Conservation (phyloP, 2,113 vertebrate genomes). For the Henicopernis longicauda region DNA sequence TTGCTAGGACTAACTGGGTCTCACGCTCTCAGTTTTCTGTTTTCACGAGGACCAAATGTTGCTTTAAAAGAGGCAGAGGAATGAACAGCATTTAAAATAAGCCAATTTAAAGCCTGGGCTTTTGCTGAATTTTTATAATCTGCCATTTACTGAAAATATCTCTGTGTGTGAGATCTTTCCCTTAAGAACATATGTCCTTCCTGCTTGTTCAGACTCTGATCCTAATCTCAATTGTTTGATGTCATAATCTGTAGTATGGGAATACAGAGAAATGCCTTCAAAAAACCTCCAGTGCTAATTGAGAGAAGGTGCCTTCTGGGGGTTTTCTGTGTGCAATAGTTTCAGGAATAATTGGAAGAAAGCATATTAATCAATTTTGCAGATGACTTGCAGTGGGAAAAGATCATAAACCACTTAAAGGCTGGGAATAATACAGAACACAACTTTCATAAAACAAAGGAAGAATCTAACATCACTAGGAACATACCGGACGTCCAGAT, state of each 20-base stretch:
- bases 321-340: not conserved
- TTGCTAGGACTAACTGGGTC: not conserved
- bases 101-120: not conserved
- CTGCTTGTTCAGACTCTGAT: slow-evolving; percentile 47
- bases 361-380: slow-evolving; percentile 45
- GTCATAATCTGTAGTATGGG: slow-evolving; percentile 48
- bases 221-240: slow-evolving; percentile 55
- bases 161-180: slow-evolving; percentile 32
- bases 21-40: not conserved
- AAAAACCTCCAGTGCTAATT: slow-evolving; percentile 7
- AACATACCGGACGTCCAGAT: not conserved
- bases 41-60: not conserved
- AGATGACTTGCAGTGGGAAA: slow-evolving; percentile 42
- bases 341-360: slow-evolving; percentile 32
- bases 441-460: not conserved
- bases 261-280: slow-evolving; percentile 17
- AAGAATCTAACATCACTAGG: not conserved
- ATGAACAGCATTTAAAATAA: not conserved
- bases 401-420: slow-evolving; percentile 9
- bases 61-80: not conserved
- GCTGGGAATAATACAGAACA: not conserved
- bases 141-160: slow-evolving; percentile 38
- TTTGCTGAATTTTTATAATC: slow-evolving; percentile 41
- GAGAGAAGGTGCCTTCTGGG: slow-evolving; percentile 40
- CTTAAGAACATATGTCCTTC: slow-evolving; percentile 50